Base-by-base conservation (phyloP, 1,140 invertebrate genomes). In the Anastrepha obliqua region DNA sequence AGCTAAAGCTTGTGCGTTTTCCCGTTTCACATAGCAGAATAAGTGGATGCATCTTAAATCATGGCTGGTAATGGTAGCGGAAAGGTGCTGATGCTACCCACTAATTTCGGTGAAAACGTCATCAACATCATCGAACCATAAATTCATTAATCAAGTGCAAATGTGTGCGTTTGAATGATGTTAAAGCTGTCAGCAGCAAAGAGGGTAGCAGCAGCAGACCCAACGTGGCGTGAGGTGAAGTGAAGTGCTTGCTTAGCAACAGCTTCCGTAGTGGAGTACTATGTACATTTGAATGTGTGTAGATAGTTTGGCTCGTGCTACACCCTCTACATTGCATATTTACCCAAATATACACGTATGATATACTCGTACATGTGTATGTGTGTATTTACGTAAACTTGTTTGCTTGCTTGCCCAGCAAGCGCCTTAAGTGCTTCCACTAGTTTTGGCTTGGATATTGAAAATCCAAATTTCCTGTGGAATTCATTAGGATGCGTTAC, bases 111-210 rank as follows among this genome's bases (percentile, higher is more conserved):
- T 81, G 74, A 51, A 81, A 81, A 81, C 74, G 51, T 81, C 74
- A 81, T 81, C 74, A 81, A 44, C 74, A 86, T 86, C 85, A 65
- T 59, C 59, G 44, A 44, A 47, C 85, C 58, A 65, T 86, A 86
- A 86, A 62, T 86, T 86, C 85, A 86, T 86, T 86, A 86, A 86
- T 86, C 85, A 86, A 60, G 85, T 86, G 58, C 85, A 86, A 60
- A 65, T 62, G 58, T 60, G 59, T 86, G 85, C 51, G 85, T 42
- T 20, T 81, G 47, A 81, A 55, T 81, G 74, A 81, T 29, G 47
- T 55, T 81, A 15, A 11, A 39, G 47, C 70, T 47, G 42, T 1
- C 13, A 9, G 74, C 1, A 81, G 74, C n/a, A 4, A 62, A 62
- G 47, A 20, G 17, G 74, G 2, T 29, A 29, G 6, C 51, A 55